Conservation (phyloP, 2,113 vertebrate species). For the Ciconia stormi region DNA sequence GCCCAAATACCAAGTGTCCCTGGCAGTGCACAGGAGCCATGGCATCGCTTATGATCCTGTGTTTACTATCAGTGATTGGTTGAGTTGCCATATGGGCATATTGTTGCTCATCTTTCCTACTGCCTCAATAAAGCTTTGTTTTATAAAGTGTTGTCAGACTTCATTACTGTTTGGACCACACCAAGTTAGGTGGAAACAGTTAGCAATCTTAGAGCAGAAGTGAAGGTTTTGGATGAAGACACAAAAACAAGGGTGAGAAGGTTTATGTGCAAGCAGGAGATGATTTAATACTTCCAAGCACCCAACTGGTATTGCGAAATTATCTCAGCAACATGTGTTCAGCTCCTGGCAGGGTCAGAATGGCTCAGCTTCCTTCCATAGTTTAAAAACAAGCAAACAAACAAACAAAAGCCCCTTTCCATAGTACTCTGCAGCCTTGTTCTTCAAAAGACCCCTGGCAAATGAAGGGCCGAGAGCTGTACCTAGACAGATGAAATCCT, state of each 20-base stretch:
- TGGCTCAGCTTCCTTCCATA: not conserved
- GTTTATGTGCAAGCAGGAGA: not conserved
- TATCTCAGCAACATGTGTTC: not conserved
- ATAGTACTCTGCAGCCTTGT: not conserved
- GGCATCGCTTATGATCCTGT: accelerated
- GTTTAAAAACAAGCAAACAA: not conserved
- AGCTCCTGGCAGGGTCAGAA: not conserved
- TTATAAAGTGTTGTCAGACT: not conserved
- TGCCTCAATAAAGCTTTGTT: not conserved
- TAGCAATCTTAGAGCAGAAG: not conserved
- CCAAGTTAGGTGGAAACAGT: not conserved
- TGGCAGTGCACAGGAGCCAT: not conserved
- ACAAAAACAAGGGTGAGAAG: not conserved
- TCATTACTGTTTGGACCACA: not conserved
- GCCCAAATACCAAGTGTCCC: accelerated
- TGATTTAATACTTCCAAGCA: not conserved
- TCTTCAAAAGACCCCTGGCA: not conserved
- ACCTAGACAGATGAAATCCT: not conserved
- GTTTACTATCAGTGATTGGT: not conserved
- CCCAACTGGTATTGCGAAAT: not conserved
- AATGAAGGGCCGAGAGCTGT: not conserved
- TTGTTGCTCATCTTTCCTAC: not conserved
- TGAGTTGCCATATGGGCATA: accelerated
- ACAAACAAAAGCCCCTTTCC: not conserved
- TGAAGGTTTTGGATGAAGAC: not conserved